Percentiles rank a stretch among this genome's conserved stretches.
Evolutionary conservation across 2,888 invertebrate species (phyloP).

Genomic region (Eupeodes luniger): DNA sequence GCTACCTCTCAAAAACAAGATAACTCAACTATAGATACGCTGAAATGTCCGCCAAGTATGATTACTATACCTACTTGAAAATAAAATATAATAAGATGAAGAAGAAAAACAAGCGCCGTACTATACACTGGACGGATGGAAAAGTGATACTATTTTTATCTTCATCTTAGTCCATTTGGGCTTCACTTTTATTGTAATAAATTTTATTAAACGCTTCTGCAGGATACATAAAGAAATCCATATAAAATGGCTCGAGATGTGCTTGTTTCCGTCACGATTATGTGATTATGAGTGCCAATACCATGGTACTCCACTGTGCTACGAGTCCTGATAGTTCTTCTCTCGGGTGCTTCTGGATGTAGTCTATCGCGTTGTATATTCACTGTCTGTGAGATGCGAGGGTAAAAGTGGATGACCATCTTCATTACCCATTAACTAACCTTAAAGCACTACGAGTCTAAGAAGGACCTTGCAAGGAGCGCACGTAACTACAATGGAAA

Average conservation of each 20-base stretch:
- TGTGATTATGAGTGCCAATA: conserved; percentile 66
- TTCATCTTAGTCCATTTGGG: conserved; percentile 43
- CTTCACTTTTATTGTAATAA: conserved; percentile 73
- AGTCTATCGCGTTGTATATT: background rate
- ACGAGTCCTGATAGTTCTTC: background rate
- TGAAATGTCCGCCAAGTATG: conserved; percentile 59
- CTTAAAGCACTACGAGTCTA: conserved; percentile 28
- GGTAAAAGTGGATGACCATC: conserved; percentile 54
- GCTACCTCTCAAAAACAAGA: conserved; percentile 65
- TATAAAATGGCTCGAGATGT: conserved; percentile 68
- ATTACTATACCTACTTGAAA: conserved; percentile 5
- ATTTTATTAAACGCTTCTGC: conserved; percentile 76
- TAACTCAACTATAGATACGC: conserved; percentile 50
- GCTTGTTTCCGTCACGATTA: conserved; percentile 71
- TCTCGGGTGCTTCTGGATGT: background rate
- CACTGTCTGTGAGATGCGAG: background rate
- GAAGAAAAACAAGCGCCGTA: background rate
- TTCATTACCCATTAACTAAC: conserved; percentile 69
- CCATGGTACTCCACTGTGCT: background rate
- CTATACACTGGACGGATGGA: background rate
- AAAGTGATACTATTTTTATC: background rate
- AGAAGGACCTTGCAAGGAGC: conserved; percentile 36
- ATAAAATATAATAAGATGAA: too few species aligned
- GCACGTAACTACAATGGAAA: conserved; percentile 63
- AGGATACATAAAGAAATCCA: conserved; percentile 73